Evolutionary conservation across 2,113 vertebrate species (phyloP), one percentile per base, ranked within the genome.

Genomic region (Otolemur garnettii): DNA sequence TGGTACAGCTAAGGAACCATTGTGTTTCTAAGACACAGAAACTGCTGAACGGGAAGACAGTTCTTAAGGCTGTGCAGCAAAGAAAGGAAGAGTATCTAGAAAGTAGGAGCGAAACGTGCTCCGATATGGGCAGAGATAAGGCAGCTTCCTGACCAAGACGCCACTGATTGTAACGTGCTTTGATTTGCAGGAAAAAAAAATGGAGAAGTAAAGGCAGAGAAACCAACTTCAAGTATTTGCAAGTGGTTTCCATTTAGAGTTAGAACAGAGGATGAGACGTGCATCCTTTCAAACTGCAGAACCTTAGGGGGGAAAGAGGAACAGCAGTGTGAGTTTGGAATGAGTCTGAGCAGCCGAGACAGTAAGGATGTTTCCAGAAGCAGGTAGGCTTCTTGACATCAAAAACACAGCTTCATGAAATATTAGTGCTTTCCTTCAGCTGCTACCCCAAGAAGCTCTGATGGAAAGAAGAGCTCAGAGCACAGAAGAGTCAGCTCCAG

Each of bases 161-260:
- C 68, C 7, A 21, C 78, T 90, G 78, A 87, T 42, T 17, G 2
- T 21, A 22, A 19, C 3, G 21, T 33, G 74, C 55, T 92, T 69
- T 94, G 94, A 96, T 87, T 90, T 91, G 84, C 77, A 96, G 80
- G 57, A 38, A 83, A 33, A 69, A 78, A n/a, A 69, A 71, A 82
- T 24, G n/a, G 71, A 90, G 87, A 96, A 92, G 78, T 79, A 84
- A 83, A 95, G 57, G 42, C 66, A 30, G 71, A 90, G 75, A 30
- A 86, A 71, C 42, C 38, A 33, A 17, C 26, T 26, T 45, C 19
- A 59, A 62, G 72, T 42, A 53, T 19, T 35, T 64, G 38, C 5
- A 28, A 33, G 71, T 77, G 18, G 62, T 95, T 95, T 96, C 89
- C 59, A 19, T 84, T 38, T 55, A 93, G 60, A 64, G 38, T 53